phyloP scores from a whole-genome alignment of 2,888 invertebrate species.

The Caenorhabditis virilis region DNA sequence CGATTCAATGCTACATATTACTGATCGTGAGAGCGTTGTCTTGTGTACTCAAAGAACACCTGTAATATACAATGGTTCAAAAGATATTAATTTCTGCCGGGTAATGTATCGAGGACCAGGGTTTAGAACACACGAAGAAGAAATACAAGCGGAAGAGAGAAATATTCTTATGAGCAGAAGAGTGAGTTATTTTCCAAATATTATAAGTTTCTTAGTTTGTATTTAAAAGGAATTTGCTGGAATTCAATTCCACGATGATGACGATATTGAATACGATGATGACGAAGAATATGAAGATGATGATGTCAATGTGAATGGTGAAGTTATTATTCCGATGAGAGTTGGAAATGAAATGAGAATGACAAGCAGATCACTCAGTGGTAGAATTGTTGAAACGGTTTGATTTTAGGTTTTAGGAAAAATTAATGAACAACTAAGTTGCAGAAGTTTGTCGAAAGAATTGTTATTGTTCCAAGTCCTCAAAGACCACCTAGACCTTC shows the following conservation, averaged over 20 bases:
- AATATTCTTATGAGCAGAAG: background rate
- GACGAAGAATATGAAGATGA: slow-evolving; percentile 8
- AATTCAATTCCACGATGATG: slow-evolving; percentile 2
- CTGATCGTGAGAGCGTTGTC: slow-evolving; percentile 4
- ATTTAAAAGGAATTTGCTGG: background rate
- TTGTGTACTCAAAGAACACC: slow-evolving; percentile 34
- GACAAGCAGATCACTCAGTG: background rate
- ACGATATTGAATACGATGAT: slow-evolving; percentile 11
- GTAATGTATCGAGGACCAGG: slow-evolving; percentile 47
- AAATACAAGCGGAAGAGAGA: slow-evolving; percentile 15
- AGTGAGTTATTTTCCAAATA: background rate
- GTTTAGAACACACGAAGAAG: slow-evolving; percentile 50
- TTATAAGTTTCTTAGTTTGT: background rate
- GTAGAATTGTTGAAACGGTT: background rate
- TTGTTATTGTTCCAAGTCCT: slow-evolving; percentile 1
- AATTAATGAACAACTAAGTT: background rate
- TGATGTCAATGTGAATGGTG: background rate
- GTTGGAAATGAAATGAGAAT: slow-evolving; percentile 4
- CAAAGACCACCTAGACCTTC: background rate
- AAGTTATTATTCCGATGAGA: slow-evolving; percentile 4
- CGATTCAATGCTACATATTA: slow-evolving; percentile 17
- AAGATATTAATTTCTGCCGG: slow-evolving; percentile 39
- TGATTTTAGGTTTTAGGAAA: background rate
- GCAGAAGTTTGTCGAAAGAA: background rate
- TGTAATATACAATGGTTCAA: slow-evolving; percentile 41